Percentiles rank a stretch among this genome's conserved stretches.
Conservation (phyloP, 2,113 vertebrate species). For the Tetrao urogallus region DNA sequence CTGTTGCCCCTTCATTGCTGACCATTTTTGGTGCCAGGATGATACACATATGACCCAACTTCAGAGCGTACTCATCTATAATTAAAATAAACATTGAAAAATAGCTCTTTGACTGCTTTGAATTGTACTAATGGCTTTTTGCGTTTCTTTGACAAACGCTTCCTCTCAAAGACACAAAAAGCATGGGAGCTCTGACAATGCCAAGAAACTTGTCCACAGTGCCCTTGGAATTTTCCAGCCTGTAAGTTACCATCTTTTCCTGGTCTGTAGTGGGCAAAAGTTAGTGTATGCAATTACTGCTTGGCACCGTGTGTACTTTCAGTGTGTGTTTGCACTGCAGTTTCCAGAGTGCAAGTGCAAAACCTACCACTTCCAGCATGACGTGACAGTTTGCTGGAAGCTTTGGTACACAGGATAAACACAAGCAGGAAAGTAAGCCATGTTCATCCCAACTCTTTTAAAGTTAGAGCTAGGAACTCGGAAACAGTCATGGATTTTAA, state of each 20-base stretch:
- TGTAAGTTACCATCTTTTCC: not conserved
- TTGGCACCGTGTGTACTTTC: not conserved
- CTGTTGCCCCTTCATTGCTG: not conserved
- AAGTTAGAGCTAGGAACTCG: not conserved
- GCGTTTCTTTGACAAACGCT: not conserved
- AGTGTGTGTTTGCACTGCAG: not conserved
- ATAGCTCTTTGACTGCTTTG: not conserved
- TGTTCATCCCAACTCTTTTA: not conserved
- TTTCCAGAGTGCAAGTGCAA: not conserved
- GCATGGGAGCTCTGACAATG: not conserved
- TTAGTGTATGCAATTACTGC: not conserved
- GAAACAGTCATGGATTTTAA: not conserved
- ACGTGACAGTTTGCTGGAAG: not conserved
- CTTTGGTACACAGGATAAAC: not conserved
- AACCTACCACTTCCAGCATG: not conserved
- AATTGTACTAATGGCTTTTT: not conserved
- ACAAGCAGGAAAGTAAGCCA: not conserved
- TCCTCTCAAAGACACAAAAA: not conserved
- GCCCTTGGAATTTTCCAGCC: not conserved
- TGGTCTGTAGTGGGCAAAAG: not conserved
- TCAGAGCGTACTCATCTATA: not conserved
- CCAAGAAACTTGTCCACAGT: not conserved
- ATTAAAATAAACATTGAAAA: not conserved
- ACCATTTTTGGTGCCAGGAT: not conserved
- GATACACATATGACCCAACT: not conserved